These are phyloP conservation scores for Zaprionus gabonicus DNA, from an alignment of 1,140 invertebrate genomes.

Conservation along the genomic window DNA sequence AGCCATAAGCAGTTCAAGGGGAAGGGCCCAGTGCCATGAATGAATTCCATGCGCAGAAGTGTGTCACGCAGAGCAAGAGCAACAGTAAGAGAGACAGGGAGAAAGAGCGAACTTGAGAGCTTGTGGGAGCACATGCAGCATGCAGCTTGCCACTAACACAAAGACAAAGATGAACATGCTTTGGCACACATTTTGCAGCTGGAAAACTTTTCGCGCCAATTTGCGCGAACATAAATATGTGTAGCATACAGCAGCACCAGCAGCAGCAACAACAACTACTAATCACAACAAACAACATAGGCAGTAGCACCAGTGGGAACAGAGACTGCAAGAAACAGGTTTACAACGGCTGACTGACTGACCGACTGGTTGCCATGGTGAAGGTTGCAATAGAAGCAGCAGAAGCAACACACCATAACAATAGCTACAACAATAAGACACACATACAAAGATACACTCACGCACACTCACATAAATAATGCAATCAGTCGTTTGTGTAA, in stretches of 20 bases:
- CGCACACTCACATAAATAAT: conserved; percentile 16
- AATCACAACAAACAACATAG: conserved; percentile 65
- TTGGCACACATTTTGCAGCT: conserved; percentile 76
- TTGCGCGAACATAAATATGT: conserved; percentile 63
- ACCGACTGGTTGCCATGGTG: conserved; percentile 74
- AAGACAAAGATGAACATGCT: conserved; percentile 18
- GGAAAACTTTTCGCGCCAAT: conserved; percentile 77
- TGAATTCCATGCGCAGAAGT: conserved; percentile 68
- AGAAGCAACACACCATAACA: conserved; percentile 42
- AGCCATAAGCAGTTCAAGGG: conserved; percentile 10
- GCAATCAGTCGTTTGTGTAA: conserved; percentile 34
- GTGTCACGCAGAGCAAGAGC: conserved; percentile 41
- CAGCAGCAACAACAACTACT: conserved; percentile 45
- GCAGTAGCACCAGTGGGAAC: conserved; percentile 21
- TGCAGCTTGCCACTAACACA: conserved; percentile 30
- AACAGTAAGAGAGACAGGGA: conserved; percentile 9
- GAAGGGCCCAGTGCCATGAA: conserved; percentile 62
- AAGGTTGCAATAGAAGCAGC: conserved; percentile 60
- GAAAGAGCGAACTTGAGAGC: conserved; percentile 16
- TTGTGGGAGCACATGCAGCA: conserved; percentile 37
- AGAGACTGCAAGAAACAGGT: conserved; percentile 64
- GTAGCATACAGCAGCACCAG: conserved; percentile 41
- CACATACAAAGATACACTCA: conserved; percentile 20
- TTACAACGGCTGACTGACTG: conserved; percentile 72
- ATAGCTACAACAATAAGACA: conserved; percentile 29